These are phyloP conservation scores for Dastarcus helophoroides DNA, from an alignment of 2,888 invertebrate genomes.

Conservation along the genomic window DNA sequence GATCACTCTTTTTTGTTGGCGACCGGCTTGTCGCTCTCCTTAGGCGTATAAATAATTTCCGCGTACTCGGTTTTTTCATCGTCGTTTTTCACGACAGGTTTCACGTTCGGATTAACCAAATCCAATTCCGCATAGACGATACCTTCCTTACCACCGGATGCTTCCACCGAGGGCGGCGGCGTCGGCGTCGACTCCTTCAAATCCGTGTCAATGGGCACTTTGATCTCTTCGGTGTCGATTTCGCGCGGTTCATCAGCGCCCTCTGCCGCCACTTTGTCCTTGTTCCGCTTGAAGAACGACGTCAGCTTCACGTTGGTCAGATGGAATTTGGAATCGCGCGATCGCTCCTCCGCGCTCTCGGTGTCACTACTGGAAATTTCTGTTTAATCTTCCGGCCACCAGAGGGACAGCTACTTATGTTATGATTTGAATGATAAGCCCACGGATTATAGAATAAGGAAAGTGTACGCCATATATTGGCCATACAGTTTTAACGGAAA, in stretches of 20 bases:
- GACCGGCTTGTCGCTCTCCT: constrained; percentile 17
- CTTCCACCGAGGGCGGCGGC: constrained; percentile 11
- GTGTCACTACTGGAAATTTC: constrained; percentile 49
- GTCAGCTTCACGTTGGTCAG: constrained; percentile 25
- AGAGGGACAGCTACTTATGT: too few relatives aligned
- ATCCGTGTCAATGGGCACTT: constrained; percentile 21
- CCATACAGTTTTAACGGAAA: too few relatives aligned
- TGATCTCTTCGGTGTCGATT: constrained; percentile 20
- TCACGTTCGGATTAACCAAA: constrained; percentile 39
- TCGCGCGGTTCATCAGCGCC: constrained; percentile 11
- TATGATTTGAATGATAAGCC: too few relatives aligned
- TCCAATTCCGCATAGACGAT: constrained; percentile 66
- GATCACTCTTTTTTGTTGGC: constrained; percentile 7
- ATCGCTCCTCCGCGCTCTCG: constrained; percentile 48
- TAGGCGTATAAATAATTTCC: constrained; percentile 65
- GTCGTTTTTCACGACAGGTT: constrained; percentile 36
- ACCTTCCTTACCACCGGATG: constrained; percentile 27
- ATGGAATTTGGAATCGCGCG: constrained; percentile 18
- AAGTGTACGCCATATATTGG: too few relatives aligned
- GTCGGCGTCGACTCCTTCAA: constrained; percentile 13
- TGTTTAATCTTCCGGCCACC: constrained; percentile 6
- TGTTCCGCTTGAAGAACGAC: constrained; percentile 25
- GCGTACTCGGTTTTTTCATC: constrained; percentile 63
- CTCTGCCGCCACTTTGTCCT: constrained; percentile 12
- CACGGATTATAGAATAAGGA: too few relatives aligned